Evolutionary conservation across 1,140 invertebrate species (phyloP).

Genomic region (Calephelis virginiensis): DNA sequence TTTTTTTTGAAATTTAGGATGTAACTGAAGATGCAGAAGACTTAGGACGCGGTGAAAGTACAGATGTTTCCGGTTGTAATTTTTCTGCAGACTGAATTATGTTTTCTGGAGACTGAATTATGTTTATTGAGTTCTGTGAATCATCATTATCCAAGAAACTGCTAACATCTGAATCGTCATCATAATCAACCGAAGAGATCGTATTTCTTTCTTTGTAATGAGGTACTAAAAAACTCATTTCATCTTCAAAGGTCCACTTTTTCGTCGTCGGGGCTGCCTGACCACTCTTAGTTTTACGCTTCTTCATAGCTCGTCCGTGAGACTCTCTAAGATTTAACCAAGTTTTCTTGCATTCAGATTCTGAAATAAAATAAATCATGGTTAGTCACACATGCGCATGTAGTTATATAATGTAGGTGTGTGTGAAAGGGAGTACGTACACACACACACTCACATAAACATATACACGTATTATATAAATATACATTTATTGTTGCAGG

Average conservation of each 20-base stretch:
- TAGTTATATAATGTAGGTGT: slow-evolving; percentile 19
- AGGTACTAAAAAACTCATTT: slow-evolving; percentile 37
- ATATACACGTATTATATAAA: slow-evolving; percentile 17
- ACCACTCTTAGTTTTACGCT: slow-evolving; percentile 37
- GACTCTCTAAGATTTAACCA: slow-evolving; percentile 33
- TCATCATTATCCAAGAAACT: slow-evolving; percentile 18
- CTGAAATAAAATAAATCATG: slow-evolving; percentile 38
- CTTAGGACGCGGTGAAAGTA: background rate
- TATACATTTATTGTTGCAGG: slow-evolving; percentile 25
- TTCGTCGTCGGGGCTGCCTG: slow-evolving; percentile 33
- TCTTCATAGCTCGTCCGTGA: slow-evolving; percentile 32
- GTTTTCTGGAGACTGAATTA: slow-evolving; percentile 25
- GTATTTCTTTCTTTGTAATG: slow-evolving; percentile 37
- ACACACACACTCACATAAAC: background rate
- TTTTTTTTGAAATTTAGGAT: slow-evolving; percentile 23
- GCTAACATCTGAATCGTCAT: slow-evolving; percentile 21
- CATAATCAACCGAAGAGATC: slow-evolving; percentile 30
- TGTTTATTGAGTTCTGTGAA: slow-evolving; percentile 26
- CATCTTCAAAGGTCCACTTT: slow-evolving; percentile 37
- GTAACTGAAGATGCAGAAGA: slow-evolving; percentile 30
- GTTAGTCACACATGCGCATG: slow-evolving; percentile 11
- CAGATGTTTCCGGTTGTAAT: slow-evolving; percentile 18
- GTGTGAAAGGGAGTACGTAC: slow-evolving; percentile 1
- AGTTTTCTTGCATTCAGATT: slow-evolving; percentile 40
- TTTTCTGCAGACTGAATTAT: slow-evolving; percentile 21